Conservation (phyloP, 2,113 vertebrate species). For the Pelmatolapia mariae region DNA sequence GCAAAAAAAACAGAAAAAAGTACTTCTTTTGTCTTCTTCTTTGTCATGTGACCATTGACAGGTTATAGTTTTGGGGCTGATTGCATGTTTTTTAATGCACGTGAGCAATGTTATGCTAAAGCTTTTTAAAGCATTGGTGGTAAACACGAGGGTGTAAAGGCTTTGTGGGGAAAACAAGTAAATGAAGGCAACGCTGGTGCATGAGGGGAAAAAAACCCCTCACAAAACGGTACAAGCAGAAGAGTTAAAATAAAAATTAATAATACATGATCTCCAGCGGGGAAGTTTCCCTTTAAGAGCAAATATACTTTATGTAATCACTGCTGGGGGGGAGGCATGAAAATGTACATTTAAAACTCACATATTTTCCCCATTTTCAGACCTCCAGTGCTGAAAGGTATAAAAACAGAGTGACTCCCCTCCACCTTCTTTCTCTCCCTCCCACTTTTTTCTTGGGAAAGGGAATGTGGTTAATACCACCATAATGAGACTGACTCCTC, state of each 20-base stretch:
- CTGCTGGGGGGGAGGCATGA: neutral
- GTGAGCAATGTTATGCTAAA: neutral
- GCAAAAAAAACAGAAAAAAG: neutral
- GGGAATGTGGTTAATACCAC: slow-evolving; percentile 36
- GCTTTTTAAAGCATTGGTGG: neutral
- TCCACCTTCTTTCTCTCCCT: neutral
- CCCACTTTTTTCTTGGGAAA: neutral
- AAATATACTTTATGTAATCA: neutral
- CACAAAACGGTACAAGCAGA: neutral
- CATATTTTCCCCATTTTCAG: neutral
- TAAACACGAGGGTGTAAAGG: neutral
- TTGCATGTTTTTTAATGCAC: neutral
- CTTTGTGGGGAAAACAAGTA: neutral
- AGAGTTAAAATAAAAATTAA: neutral
- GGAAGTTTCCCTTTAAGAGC: neutral
- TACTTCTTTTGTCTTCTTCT: neutral
- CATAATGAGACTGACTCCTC: slow-evolving; percentile 25
- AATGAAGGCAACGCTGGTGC: neutral
- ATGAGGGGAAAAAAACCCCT: neutral
- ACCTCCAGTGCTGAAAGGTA: neutral
- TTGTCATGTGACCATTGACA: neutral
- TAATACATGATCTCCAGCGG: neutral
- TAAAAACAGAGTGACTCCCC: neutral
- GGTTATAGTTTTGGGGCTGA: neutral
- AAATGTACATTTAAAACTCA: neutral